These are phyloP conservation scores for Drosophila kuntzei DNA, from an alignment of 2,888 invertebrate genomes.

Conservation along the genomic window DNA sequence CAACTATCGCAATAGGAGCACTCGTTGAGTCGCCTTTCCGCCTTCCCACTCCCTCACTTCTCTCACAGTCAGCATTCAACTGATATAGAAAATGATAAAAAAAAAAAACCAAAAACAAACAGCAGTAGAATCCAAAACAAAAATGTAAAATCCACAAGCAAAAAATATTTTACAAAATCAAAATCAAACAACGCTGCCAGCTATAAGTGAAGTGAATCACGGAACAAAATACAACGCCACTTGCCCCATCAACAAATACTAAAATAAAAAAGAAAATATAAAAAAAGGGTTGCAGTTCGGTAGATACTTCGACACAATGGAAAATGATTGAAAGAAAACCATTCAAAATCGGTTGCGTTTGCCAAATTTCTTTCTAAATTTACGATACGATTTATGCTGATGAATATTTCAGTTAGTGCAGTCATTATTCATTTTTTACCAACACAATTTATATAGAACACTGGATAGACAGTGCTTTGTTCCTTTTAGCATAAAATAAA, in stretches of 20 bases:
- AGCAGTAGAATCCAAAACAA: conserved; percentile 40
- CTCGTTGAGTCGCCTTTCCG: not conserved
- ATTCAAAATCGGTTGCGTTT: conserved; percentile 31
- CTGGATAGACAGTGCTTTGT: not conserved
- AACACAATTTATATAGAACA: not conserved
- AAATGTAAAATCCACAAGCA: conserved; percentile 70
- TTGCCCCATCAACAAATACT: conserved; percentile 32
- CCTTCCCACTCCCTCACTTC: not conserved
- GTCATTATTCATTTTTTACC: conserved; percentile 12
- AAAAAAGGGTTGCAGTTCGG: conserved; percentile 7
- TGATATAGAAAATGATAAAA: conserved; percentile 20
- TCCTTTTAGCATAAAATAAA: not conserved
- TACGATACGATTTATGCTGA: conserved; percentile 38
- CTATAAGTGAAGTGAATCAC: conserved; percentile 73
- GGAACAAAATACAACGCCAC: conserved; percentile 51
- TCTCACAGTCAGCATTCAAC: conserved; percentile 22
- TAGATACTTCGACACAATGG: conserved; percentile 28
- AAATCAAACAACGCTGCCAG: conserved; percentile 78
- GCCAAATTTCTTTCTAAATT: conserved; percentile 24
- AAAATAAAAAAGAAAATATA: conserved; percentile 4
- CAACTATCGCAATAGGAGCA: conserved; percentile 56
- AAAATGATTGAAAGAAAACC: conserved; percentile 14
- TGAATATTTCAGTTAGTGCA: conserved; percentile 22
- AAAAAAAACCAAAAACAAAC: conserved; percentile 45
- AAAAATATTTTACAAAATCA: conserved; percentile 79